Evolutionary conservation across 2,888 invertebrate species (phyloP).

Genomic region (Lithophane socia): DNA sequence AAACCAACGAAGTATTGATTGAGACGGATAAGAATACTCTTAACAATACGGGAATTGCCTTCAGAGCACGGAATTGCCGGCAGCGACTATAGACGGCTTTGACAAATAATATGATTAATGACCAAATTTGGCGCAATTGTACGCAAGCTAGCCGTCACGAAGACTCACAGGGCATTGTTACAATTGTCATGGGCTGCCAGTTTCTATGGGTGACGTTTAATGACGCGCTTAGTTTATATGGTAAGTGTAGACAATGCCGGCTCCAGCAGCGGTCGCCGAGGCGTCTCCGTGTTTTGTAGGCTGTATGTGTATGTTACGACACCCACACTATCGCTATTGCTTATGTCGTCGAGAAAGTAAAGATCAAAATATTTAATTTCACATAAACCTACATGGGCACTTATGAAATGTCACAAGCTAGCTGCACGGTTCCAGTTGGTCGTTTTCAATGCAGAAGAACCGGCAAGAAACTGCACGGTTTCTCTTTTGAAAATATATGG

Average conservation of each 20-base stretch:
- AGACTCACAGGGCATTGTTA: background rate
- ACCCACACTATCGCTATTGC: background rate
- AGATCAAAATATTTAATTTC: background rate
- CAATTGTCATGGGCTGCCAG: background rate
- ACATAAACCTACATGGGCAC: background rate
- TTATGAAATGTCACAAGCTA: no score
- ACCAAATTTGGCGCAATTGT: background rate
- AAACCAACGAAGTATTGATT: background rate
- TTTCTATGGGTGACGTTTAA: background rate
- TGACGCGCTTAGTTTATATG: no score
- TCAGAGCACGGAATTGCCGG: background rate
- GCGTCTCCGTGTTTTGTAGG: background rate
- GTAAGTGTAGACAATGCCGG: background rate
- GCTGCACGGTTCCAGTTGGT: background rate
- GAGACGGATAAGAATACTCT: background rate
- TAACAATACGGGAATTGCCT: background rate
- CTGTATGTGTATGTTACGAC: background rate
- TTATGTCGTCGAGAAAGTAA: background rate
- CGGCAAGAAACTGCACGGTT: background rate
- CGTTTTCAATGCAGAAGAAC: background rate
- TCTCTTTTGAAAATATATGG: no score
- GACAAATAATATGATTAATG: background rate
- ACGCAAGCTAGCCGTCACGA: no score
- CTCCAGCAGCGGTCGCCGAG: background rate
- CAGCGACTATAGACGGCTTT: background rate